Percentiles rank a stretch among this genome's conserved stretches.
Evolutionary conservation across 37 sponge, comb jelly and placozoan genomes (phyloP).

Genomic region (Eunapius fragilis): DNA sequence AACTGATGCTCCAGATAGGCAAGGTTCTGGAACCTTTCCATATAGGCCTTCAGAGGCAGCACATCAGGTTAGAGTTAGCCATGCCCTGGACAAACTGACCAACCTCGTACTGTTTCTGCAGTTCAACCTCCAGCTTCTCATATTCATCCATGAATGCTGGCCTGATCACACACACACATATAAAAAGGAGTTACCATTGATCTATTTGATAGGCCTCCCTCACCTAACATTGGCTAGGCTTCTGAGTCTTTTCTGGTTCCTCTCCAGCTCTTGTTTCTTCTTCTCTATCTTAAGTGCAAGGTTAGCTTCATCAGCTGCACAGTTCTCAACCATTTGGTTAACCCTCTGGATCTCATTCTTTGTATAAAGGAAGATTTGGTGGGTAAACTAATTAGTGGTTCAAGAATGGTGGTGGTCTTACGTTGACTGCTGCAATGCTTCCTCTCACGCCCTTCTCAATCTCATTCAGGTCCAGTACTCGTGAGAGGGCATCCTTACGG

Average conservation of each 20-base stretch:
- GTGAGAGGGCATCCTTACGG: conserved; percentile 70
- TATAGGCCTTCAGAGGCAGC: conserved; percentile 51
- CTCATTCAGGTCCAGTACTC: conserved; percentile 80
- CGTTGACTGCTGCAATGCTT: conserved; percentile 71
- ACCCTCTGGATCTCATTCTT: conserved; percentile 82
- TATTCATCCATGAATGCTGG: conserved; percentile 99
- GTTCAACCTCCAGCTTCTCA: conserved; percentile 89
- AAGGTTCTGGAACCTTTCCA: conserved; percentile 91
- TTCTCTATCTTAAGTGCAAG: conserved; percentile 95
- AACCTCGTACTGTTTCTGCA: conserved; percentile 83
- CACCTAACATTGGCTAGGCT: conserved; percentile 90
- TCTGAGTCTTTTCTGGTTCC: conserved; percentile 89
- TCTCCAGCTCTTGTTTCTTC: conserved; percentile 92
- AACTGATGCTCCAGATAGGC: conserved; percentile 93
- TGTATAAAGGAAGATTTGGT: no score
- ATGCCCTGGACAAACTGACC: neutral
- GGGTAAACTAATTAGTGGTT: neutral
- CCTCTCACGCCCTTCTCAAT: conserved; percentile 83
- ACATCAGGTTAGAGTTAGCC: neutral
- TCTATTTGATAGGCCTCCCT: neutral
- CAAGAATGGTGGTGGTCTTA: conserved; percentile 23
- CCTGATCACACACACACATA: conserved; percentile 25
- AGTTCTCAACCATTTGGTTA: conserved; percentile 79
- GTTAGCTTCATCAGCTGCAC: conserved; percentile 92
- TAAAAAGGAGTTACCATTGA: neutral